Conservation (phyloP, 2,113 vertebrate genomes). For the Xenotilapia longispinis region DNA sequence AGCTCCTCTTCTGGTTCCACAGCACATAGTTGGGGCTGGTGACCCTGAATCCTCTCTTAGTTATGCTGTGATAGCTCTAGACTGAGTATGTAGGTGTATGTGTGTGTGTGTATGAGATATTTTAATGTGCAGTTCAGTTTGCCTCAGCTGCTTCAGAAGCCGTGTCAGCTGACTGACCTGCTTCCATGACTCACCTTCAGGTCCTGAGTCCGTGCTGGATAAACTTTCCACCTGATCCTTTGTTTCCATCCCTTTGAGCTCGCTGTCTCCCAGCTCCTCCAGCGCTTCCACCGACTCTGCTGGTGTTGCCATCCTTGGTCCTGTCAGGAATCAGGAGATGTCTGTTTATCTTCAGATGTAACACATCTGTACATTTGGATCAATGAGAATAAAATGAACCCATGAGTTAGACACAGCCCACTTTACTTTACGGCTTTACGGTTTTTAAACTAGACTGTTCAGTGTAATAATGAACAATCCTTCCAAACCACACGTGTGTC, state of each 20-base stretch:
- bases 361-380: rapidly evolving
- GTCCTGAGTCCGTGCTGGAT: neutral
- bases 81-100: neutral
- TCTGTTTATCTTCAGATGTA: neutral
- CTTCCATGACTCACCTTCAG: neutral
- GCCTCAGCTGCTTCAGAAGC: neutral
- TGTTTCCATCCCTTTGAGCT: neutral
- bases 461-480: neutral
- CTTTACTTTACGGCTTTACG: neutral
- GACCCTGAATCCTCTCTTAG: neutral
- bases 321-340: neutral
- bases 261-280: neutral
- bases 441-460: neutral
- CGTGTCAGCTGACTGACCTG: neutral
- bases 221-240: neutral
- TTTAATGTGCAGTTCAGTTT: neutral
- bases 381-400: neutral
- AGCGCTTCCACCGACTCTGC: neutral
- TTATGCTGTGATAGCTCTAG: rapidly evolving
- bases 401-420: neutral
- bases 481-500: neutral
- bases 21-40: neutral
- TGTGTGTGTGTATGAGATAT: neutral
- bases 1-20: neutral
- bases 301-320: neutral